Percentiles rank a stretch among this genome's conserved stretches.
Conservation (phyloP, 2,113 vertebrate genomes). For the Garra rufa region DNA sequence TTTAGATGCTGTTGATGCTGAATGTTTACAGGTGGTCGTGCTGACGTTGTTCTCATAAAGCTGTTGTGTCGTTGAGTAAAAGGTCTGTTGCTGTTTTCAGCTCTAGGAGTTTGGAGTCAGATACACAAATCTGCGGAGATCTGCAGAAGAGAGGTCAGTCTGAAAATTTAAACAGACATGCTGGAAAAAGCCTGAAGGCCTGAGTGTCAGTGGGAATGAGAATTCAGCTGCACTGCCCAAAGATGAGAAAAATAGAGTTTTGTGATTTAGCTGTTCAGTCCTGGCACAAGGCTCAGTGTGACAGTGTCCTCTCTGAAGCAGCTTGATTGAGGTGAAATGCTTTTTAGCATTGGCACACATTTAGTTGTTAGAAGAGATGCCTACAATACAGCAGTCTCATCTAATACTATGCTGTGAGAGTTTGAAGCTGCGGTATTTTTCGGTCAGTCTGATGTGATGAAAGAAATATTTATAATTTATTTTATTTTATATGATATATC, state of each 20-base stretch:
- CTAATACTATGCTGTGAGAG: background rate
- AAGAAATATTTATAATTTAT: too few species aligned
- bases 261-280: conserved; percentile 22
- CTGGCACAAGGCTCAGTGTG: background rate
- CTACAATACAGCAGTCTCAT: background rate
- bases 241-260: background rate
- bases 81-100: background rate
- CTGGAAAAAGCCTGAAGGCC: conserved; percentile 22
- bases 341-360: background rate
- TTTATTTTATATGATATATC: too few species aligned
- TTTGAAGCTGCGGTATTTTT: background rate
- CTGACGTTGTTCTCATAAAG: background rate
- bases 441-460: too few species aligned
- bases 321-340: background rate
- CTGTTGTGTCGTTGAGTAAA: background rate
- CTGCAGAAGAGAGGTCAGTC: conserved; percentile 11
- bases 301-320: background rate
- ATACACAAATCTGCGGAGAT: conserved; percentile 20
- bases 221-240: background rate
- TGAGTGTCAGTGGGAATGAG: conserved; percentile 34
- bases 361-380: background rate
- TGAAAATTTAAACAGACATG: conserved; percentile 35
- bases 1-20: background rate
- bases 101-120: background rate
- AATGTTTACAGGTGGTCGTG: background rate